Base-by-base conservation (phyloP, 2,888 invertebrate species). In the Heliconius ismenius region DNA sequence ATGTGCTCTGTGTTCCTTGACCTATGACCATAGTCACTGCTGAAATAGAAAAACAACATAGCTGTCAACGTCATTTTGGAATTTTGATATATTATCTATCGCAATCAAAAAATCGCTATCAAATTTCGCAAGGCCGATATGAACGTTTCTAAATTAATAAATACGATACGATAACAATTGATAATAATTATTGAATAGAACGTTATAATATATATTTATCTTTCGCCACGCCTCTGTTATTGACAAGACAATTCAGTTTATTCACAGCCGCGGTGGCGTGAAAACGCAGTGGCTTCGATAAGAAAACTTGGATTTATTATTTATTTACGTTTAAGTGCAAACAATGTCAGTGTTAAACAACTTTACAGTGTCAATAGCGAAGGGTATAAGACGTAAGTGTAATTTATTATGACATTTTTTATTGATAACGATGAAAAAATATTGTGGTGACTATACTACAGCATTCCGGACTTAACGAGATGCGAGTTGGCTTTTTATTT, bases 331-430 rank as follows among this genome's bases (percentile, higher is more conserved):
- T 81, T 79, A 76, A 82, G 81, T 81, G 80, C 73, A 43, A 77
- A 80, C 67, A 79, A 93, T 93, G 92, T 93, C 93, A 79, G 89
- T 92, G 83, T 81, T 93, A 54, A 93, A 92, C 81, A 93, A 93
- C 79, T 93, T 93, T 79, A 89, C 90, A 39, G 92, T 92, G 79
- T 89, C 90, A 9, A 87, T 93, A 70, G 91, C 90, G 9, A 91
- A 89, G 80, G 89, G 91, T 79, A 83, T 92, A 74, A 84, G 89
- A 73, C 90, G 93, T 93, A 83, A 93, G 93, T 93, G 88, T 73
- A 79, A 73, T 75, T 76, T 75, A 67, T 76, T 54, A 65, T 24
- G 15, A n/a, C 1, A 54, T 58, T n/a, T 36, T 58, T 24, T 32
- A 32, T 43, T 24, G 54, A 64, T 69, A 74, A 74, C 54, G 54